These are phyloP conservation scores for Hippocampus zosterae DNA, from an alignment of 2,113 vertebrate species.

Conservation along the genomic window DNA sequence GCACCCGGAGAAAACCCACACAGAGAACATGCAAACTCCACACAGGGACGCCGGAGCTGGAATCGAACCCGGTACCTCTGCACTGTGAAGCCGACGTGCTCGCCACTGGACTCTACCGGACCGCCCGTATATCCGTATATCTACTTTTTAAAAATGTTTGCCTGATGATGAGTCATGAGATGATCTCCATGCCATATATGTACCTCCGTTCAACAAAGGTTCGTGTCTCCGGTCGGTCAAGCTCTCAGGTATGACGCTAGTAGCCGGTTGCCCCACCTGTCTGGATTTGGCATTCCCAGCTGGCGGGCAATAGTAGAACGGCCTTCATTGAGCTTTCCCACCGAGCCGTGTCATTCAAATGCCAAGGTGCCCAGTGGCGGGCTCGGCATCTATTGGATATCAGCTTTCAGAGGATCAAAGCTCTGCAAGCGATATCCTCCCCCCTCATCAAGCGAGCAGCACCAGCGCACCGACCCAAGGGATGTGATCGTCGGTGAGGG, in stretches of 20 bases:
- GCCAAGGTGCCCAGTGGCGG: slow-evolving; percentile 64
- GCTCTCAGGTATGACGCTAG: slow-evolving; percentile 34
- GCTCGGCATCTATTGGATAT: slow-evolving; percentile 67
- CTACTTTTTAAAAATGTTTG: too few species aligned
- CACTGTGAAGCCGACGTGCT: too few species aligned
- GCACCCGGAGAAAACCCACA: too few species aligned
- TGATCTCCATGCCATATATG: too few species aligned
- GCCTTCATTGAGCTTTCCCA: slow-evolving; percentile 51
- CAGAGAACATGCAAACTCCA: too few species aligned
- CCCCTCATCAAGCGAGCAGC: slow-evolving; percentile 64
- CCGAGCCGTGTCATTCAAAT: slow-evolving; percentile 64
- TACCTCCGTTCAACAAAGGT: too few species aligned
- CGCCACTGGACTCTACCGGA: too few species aligned
- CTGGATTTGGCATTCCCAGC: slow-evolving; percentile 60
- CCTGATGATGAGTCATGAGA: too few species aligned
- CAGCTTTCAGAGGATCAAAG: slow-evolving; percentile 74
- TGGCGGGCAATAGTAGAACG: slow-evolving; percentile 54
- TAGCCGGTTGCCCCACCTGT: slow-evolving; percentile 60
- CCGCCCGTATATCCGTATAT: too few species aligned
- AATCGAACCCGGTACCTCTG: too few species aligned
- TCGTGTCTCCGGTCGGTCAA: slow-evolving; percentile 8
- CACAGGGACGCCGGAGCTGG: too few species aligned
- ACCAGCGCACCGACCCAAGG: slow-evolving; percentile 61
- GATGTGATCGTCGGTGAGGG: slow-evolving; percentile 40
- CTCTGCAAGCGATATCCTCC: slow-evolving; percentile 69